Percentiles rank a stretch among this genome's conserved stretches.
Evolutionary conservation across 2,797 vertebrate genomes (phyloP).

Genomic region (Mormyrus hasselquistii): DNA sequence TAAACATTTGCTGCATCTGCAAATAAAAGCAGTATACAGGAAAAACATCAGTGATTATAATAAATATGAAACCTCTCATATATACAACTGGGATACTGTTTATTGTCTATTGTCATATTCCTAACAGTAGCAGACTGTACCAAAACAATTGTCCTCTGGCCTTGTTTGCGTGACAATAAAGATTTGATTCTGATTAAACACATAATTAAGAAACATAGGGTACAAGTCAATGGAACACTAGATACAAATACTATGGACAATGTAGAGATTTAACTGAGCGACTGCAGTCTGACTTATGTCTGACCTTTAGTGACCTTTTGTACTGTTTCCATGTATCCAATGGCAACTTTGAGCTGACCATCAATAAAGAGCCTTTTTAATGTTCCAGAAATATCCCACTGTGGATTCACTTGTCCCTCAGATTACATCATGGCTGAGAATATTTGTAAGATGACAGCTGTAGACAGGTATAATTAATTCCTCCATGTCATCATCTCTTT

Average conservation of each 20-base stretch:
- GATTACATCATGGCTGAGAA: background rate
- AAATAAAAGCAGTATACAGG: background rate
- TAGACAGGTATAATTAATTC: conserved; percentile 9
- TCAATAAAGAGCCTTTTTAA: conserved; percentile 3
- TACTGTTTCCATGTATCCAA: conserved; percentile 1
- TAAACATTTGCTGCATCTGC: background rate
- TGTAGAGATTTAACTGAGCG: background rate
- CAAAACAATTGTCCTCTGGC: background rate
- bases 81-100: background rate
- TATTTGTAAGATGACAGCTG: background rate
- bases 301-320: background rate
- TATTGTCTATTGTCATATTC: background rate
- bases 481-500: conserved; percentile 5
- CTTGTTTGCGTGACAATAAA: background rate
- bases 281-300: background rate
- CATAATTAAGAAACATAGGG: background rate
- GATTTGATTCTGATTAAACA: background rate
- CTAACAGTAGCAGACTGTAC: background rate
- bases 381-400: background rate
- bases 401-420: background rate
- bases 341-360: conserved; percentile 5
- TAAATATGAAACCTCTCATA: background rate
- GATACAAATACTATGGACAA: background rate
- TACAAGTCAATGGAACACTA: background rate
- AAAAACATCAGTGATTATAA: background rate